Base-by-base conservation (phyloP, 2,113 vertebrate species). In the Pteronura brasiliensis region DNA sequence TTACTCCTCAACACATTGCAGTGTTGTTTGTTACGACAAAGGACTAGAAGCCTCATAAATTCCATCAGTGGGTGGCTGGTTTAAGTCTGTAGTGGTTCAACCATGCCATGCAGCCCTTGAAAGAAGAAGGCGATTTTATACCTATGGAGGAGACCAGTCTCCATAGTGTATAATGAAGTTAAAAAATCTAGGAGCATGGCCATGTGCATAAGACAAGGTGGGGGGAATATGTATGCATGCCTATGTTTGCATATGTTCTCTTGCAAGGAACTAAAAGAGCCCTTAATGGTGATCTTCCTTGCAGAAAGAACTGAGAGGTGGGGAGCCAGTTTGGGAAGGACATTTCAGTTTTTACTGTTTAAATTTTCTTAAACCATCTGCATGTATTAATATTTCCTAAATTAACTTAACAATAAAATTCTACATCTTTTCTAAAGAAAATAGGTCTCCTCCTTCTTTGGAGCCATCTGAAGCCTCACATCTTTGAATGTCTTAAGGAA, bases 31-130 rank as follows among this genome's bases (percentile, higher is more conserved):
- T 93, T 96, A 91, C 39, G 39, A 55, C 31, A 84, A 49, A 93
- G 23, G 83, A 27, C 67, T 63, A 14, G 86, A 93, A 76, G 90
- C 87, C 79, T 96, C 83, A 71, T 96, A 80, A 96, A 84, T 95
- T 74, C 90, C 88, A 63, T 87, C 92, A 83, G 84, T 69, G 79
- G 47, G n/a, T 1, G 29, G 12, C 69, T 96, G 88, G 36, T 92
- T 92, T 97, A 96, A 96, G 96, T 57, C 63, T 0, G 49, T 27
- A n/a, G 17, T 57, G 72, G 27, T 36, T 92, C 90, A 55, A 63
- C 20, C 59, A 63, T 29, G 88, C 69, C 67, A 23, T 1, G 18
- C 13, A 57, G 80, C 52, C 74, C 59, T 20, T 17, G 93, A 39
- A 29, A 80, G 83, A 71, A 82, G 77, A 55, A 15, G 6, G n/a